A percentile compares a stretch with the other conserved stretches of the same genome.
phyloP scores from a whole-genome alignment of 2,888 invertebrate species.

The Leucophenga maculata region DNA sequence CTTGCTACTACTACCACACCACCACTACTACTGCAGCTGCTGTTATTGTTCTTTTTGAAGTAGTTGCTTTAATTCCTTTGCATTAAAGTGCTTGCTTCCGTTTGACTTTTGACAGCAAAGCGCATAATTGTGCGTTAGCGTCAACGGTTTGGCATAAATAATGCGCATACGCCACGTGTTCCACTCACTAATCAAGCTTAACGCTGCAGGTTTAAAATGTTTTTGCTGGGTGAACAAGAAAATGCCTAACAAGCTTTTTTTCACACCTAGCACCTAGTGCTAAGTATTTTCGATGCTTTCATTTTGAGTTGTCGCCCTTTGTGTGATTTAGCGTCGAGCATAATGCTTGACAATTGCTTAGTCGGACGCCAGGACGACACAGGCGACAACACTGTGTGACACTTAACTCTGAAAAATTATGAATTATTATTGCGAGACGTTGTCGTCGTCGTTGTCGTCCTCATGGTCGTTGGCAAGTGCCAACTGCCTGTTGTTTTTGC shows the following conservation, averaged over 20 bases:
- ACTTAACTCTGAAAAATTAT: conserved; percentile 66
- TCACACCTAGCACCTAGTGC: background rate
- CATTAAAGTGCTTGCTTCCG: too few relatives aligned
- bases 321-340: conserved; percentile 58
- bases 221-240: too few relatives aligned
- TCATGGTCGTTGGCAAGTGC: background rate
- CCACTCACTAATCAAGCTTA: conserved; percentile 20
- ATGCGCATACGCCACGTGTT: conserved; percentile 9
- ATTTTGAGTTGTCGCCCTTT: conserved; percentile 41
- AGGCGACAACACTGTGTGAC: conserved; percentile 40
- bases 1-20: too few relatives aligned
- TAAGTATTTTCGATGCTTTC: background rate
- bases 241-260: conserved; percentile 11
- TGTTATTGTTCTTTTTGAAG: too few relatives aligned
- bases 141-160: background rate
- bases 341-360: conserved; percentile 58
- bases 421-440: conserved; percentile 60
- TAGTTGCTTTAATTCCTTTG: too few relatives aligned
- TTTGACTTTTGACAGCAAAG: too few relatives aligned
- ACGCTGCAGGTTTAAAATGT: background rate
- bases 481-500: background rate
- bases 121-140: background rate
- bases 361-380: conserved; percentile 1
- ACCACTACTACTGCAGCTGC: too few relatives aligned
- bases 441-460: background rate